Conservation (phyloP, 2,888 invertebrate species). For the Elmis aenea region DNA sequence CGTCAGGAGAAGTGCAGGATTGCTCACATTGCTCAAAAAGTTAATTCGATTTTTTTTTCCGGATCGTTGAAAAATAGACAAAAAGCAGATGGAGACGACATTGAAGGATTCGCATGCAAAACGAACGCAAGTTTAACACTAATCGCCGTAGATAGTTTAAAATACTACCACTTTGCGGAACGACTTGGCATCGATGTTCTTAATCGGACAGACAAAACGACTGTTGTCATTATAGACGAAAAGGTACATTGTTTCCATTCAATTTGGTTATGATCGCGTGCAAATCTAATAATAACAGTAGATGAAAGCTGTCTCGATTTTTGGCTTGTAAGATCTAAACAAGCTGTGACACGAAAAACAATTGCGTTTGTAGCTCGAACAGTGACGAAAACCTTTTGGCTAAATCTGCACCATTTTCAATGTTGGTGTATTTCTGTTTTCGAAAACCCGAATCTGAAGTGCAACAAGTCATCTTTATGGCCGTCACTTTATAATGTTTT, state of each 20-base stretch:
- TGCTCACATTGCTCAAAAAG: constrained; percentile 6
- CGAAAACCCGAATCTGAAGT: too few relatives aligned
- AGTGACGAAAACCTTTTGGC: too few relatives aligned
- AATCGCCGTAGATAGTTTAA: constrained; percentile 68
- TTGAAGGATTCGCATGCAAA: constrained; percentile 51
- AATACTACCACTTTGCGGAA: constrained; percentile 69
- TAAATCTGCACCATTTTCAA: too few relatives aligned
- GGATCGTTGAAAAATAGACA: constrained; percentile 28
- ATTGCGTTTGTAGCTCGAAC: too few relatives aligned
- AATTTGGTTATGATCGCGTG: neutral
- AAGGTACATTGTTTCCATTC: constrained; percentile 49
- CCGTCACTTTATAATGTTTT: too few relatives aligned
- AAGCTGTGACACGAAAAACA: too few relatives aligned
- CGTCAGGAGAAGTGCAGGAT: constrained; percentile 32
- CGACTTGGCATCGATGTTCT: constrained; percentile 66
- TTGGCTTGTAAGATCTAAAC: too few relatives aligned
- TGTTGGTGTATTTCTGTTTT: too few relatives aligned
- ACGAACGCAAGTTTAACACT: constrained; percentile 59
- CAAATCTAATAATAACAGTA: neutral
- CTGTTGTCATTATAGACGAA: constrained; percentile 66
- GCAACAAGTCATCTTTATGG: too few relatives aligned
- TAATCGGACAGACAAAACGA: constrained; percentile 57
- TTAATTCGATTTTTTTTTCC: constrained; percentile 31
- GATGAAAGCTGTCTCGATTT: too few relatives aligned
- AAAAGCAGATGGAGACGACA: constrained; percentile 36